phyloP scores from a whole-genome alignment of 2,113 vertebrate species.

The Manacus vitellinus region DNA sequence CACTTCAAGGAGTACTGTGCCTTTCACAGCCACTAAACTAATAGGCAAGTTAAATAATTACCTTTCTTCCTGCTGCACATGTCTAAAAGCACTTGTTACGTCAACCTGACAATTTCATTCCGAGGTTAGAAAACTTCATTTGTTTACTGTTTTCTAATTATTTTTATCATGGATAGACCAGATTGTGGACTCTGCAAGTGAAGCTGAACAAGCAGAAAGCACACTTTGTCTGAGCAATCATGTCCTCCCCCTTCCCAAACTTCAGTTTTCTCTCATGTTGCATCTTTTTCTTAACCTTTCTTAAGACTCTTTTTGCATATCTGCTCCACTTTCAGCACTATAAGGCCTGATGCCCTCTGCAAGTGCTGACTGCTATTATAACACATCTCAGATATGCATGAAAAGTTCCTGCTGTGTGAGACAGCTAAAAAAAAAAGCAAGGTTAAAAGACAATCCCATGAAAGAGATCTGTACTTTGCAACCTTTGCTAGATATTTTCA shows the following conservation, averaged over 20 bases:
- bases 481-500: neutral
- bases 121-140: neutral
- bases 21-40: neutral
- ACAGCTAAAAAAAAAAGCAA: neutral
- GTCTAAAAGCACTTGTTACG: neutral
- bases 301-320: neutral
- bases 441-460: neutral
- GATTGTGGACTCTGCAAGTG: neutral
- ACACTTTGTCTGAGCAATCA: neutral
- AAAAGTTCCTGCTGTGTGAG: neutral
- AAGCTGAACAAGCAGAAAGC: neutral
- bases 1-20: neutral
- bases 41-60: neutral
- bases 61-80: neutral
- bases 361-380: neutral
- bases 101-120: neutral
- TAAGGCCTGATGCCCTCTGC: neutral
- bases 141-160: neutral
- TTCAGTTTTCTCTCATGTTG: neutral
- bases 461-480: neutral
- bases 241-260: neutral
- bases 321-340: neutral
- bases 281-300: neutral
- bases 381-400: neutral
- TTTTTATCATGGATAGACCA: no score